Base-by-base conservation (phyloP, 2,797 vertebrate genomes). In the Ficedula albicollis region DNA sequence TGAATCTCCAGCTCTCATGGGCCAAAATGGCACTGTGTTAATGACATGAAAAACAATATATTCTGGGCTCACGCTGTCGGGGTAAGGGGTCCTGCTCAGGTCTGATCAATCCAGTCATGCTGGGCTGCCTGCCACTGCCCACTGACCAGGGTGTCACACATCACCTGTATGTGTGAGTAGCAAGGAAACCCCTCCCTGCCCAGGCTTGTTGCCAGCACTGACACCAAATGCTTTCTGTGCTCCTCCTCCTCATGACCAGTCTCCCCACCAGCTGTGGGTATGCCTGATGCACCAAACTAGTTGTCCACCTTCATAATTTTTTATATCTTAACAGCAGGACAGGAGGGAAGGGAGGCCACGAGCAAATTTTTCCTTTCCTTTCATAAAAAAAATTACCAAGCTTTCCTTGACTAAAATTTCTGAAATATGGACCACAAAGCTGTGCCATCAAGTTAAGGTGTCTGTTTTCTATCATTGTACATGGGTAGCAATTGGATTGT, bases 71-170 rank as follows among this genome's bases (percentile, higher is more conserved):
- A 4, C 12, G 21, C 29, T 43, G 1, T 26, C 3, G 2, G 17
- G 11, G 34, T 73, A 68, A 54, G 27, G 43, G 11, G 39, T 62
- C 34, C 39, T 56, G 34, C 64, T 66, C 16, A n/a, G 25, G 43
- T 51, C 36, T 76, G 43, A 25, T 75, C 17, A 18, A 0, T 88
- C 70, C 1, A 1, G 12, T 36, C 7, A 1, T 25, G 15, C 8
- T 14, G 8, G 46, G 43, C 13, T 5, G 5, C 10, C 23, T 58
- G 25, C 55, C 67, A 48, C 11, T 84, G 46, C 36, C 13, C 49
- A 9, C 55, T 55, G 76, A 39, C 15, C 21, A 41, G 51, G 26
- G 1, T 29, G 13, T 38, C 0, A 0, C 32, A 14, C 51, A 62
- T 54, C 62, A 68, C 8, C 49, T 4, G 3, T 41, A 12, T 3